Evolutionary conservation across 2,888 invertebrate genomes (phyloP).

Genomic region (Oxycera nigricornis): DNA sequence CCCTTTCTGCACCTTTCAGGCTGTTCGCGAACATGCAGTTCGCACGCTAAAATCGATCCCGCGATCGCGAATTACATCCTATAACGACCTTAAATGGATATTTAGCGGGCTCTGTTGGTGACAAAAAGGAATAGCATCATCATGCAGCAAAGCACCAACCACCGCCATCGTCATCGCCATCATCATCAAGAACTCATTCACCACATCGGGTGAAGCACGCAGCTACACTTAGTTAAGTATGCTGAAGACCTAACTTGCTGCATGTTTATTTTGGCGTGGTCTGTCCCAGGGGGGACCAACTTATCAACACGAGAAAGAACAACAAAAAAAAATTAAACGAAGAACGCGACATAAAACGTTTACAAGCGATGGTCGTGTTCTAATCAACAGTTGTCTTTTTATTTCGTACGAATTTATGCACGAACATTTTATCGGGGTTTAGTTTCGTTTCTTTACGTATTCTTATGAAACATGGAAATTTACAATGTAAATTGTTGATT

Average conservation of each 20-base stretch:
- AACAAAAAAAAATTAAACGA: neutral
- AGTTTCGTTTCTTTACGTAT: neutral
- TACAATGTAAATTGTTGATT: conserved; percentile 22
- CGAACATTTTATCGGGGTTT: neutral
- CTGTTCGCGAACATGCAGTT: conserved; percentile 9
- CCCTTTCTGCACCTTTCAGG: conserved; percentile 27
- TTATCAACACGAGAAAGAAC: neutral
- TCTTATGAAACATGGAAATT: neutral
- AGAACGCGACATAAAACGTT: conserved; percentile 18
- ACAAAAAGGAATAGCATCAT: conserved; percentile 23
- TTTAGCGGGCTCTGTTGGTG: conserved; percentile 19
- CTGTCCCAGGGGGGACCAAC: conserved; percentile 10
- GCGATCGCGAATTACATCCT: conserved; percentile 27
- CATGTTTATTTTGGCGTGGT: conserved; percentile 27
- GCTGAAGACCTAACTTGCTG: neutral
- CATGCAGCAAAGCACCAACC: neutral
- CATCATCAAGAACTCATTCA: conserved; percentile 9
- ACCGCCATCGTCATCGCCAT: neutral
- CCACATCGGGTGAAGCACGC: neutral
- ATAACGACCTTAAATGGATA: conserved; percentile 35
- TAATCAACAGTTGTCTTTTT: conserved; percentile 10
- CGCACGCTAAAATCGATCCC: conserved; percentile 9
- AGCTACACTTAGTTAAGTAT: neutral
- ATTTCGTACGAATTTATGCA: neutral
- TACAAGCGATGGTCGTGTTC: conserved; percentile 33